Conservation (phyloP, 1,140 invertebrate species). For the Drosophila baimaii region DNA sequence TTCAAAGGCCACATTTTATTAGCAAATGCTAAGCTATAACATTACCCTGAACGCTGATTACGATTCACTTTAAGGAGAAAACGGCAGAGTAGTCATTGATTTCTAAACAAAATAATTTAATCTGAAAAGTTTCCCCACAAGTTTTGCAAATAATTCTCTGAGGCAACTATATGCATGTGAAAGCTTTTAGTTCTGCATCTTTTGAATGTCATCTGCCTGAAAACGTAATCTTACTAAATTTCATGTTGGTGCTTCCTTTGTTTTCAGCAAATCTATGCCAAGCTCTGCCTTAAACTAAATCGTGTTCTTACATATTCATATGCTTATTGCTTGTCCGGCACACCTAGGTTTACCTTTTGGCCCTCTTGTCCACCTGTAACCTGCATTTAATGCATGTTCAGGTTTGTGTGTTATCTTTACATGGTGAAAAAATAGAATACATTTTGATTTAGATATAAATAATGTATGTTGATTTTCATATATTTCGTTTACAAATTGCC, state of each 20-base stretch:
- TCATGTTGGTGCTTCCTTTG: constrained; percentile 14
- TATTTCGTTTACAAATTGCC: too few species aligned
- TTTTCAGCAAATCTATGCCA: constrained; percentile 44
- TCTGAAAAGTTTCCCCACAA: background rate
- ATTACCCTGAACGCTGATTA: constrained; percentile 14
- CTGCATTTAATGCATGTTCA: constrained; percentile 5
- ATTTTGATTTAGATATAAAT: too few species aligned
- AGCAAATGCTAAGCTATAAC: constrained; percentile 38
- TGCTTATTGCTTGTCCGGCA: constrained; percentile 3
- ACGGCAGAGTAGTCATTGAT: background rate
- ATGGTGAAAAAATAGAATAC: background rate
- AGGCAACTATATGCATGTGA: constrained; percentile 38
- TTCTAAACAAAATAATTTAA: background rate
- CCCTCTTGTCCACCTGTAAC: background rate
- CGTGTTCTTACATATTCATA: constrained; percentile 32
- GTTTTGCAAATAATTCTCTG: background rate
- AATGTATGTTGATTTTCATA: background rate
- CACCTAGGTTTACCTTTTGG: background rate
- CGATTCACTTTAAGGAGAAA: background rate
- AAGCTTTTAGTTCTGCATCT: constrained; percentile 27
- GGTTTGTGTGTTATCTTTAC: background rate
- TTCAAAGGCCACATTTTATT: constrained; percentile 10
- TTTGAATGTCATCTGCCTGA: constrained; percentile 24
- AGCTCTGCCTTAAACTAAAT: constrained; percentile 12
- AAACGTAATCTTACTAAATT: constrained; percentile 24